Base-by-base conservation (phyloP, 2,888 invertebrate genomes). In the Ypsolopha sequella region DNA sequence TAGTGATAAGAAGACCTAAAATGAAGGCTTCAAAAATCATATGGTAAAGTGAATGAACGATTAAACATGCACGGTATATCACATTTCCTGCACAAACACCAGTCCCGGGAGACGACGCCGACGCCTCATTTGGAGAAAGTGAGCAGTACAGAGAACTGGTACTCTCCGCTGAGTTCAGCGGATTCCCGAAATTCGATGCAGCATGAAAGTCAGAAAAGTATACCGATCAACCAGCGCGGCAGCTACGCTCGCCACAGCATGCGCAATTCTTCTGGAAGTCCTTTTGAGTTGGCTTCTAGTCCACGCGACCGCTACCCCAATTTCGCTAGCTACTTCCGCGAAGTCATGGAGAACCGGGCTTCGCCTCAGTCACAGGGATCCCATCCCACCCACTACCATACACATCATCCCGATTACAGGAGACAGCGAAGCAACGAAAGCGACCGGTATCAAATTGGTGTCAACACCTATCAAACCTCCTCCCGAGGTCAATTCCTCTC, bases 51-150 rank as follows among this genome's bases (percentile, higher is more conserved):
- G 6, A 34, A 4, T 45, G 34, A 45, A n/a, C n/a, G 45, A 10
- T 11, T 54, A 48, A 79, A 71, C 63, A 88, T 88, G 88, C 85
- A 88, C 62, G 81, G 87, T 6, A 60, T 89, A 43, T 68, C 85
- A 48, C 76, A 87, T 64, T 82, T 81, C 55, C 60, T 84, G 14
- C 75, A 74, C 54, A 82, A 80, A 61, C 72, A 76, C 49, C 64
- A 69, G 48, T 71, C 74, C 14, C 65, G 79, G 43, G 80, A 80
- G 58, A 55, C 78, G 53, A 67, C 77, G 54, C 67, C 79, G 4
- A 67, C 77, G 54, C 67, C 79, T 3, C 63, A 80, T 3, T 54
- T 69, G 41, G 76, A 79, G 9, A 76, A 71, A 57, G 86, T 88
- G 52, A 70, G 86, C 14, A 87, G 85, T 54, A 58, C 76, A 1